Evolutionary conservation across 2,797 vertebrate genomes (phyloP).

Genomic region (Pitangus sulphuratus): DNA sequence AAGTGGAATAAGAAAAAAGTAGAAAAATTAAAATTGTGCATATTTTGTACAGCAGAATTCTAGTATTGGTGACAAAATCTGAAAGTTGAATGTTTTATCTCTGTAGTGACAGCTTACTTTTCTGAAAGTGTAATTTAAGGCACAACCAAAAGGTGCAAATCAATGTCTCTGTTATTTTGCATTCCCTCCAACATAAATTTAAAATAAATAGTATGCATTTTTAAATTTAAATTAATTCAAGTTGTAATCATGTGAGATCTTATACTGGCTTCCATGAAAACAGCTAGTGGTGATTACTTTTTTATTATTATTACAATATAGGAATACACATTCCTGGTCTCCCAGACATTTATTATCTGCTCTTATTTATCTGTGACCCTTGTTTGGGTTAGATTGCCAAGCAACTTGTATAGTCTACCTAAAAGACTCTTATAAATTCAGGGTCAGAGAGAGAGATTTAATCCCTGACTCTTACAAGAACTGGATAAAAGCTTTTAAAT

Average conservation of each 20-base stretch:
- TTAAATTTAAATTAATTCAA: not conserved
- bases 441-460: not conserved
- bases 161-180: not conserved
- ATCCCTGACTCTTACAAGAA: slow-evolving; percentile 1
- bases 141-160: not conserved
- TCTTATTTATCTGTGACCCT: not conserved
- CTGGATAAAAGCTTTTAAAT: not conserved
- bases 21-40: not conserved
- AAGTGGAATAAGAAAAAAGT: not conserved
- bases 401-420: slow-evolving; percentile 4
- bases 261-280: not conserved
- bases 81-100: not conserved
- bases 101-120: not conserved
- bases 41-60: not conserved
- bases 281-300: not conserved
- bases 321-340: not conserved
- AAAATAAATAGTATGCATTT: not conserved
- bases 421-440: slow-evolving; percentile 12
- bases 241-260: not conserved
- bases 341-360: not conserved
- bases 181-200: not conserved
- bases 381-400: slow-evolving; percentile 36
- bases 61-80: not conserved
- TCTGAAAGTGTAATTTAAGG: not conserved
- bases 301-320: not conserved